phyloP scores from a whole-genome alignment of 2,888 invertebrate genomes.

The Machimus rusticus region DNA sequence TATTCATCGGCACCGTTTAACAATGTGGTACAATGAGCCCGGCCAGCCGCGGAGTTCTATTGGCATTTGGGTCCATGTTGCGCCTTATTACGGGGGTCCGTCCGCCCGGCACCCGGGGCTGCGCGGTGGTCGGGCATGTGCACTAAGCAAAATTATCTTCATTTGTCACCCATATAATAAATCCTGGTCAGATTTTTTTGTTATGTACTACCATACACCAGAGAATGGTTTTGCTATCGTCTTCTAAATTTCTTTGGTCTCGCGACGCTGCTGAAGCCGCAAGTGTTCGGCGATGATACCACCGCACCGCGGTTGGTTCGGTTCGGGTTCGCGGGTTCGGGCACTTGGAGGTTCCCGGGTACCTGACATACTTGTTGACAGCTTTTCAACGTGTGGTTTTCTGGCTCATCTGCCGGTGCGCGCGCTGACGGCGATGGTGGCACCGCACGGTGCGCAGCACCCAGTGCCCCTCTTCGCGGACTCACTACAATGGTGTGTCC shows the following conservation, averaged over 20 bases:
- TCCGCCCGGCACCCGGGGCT: neutral
- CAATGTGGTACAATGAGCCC: constrained; percentile 38
- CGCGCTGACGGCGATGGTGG: constrained; percentile 25
- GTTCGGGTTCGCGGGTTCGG: neutral
- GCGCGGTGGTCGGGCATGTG: neutral
- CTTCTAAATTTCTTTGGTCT: constrained; percentile 15
- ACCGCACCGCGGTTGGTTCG: neutral
- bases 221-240: neutral
- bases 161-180: constrained; percentile 45
- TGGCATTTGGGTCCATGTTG: neutral
- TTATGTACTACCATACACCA: neutral
- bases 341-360: neutral
- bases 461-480: neutral
- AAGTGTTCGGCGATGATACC: neutral
- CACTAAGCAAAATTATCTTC: constrained; percentile 33
- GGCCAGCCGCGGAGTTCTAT: constrained; percentile 1
- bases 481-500: constrained; percentile 26
- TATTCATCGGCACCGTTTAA: constrained; percentile 46
- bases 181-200: constrained; percentile 34
- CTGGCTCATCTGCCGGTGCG: constrained; percentile 33
- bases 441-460: constrained; percentile 27
- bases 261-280: neutral
- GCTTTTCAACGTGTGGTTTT: constrained; percentile 42
- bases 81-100: neutral
- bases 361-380: constrained; percentile 31